Evolutionary conservation across 2,797 vertebrate genomes (phyloP), one percentile per base, ranked within the genome.

Genomic region (Chloroceryle amazona): DNA sequence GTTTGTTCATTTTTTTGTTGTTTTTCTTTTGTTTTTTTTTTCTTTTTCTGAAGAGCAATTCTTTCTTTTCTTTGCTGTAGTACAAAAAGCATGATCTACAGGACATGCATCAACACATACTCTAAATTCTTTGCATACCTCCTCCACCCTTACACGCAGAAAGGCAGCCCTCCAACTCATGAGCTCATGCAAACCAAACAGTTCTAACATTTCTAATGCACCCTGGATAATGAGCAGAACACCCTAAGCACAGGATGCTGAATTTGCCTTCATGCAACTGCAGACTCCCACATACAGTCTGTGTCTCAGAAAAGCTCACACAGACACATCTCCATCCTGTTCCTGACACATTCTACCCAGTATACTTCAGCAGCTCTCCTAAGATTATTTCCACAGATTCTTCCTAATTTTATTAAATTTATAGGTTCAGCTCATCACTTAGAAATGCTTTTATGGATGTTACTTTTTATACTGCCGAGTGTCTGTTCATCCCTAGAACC

Each of bases 121-220:
- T 71, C 92, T 25, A 49, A 75, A 97, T 97, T 81, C 31, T 79
- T 78, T 51, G 55, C 95, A 97, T 97, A 81, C 91, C 62, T 97
- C 72, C 86, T 74, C 87, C 90, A 93, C 81, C 89, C 95, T 76
- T 31, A 31, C 5, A 73, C 4, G 28, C 35, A 68, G 83, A 47
- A 62, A 68, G 83, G 95, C 94, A 97, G 81, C 66, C 66, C 75
- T 95, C 93, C 96, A 94, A 3, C 63, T 41, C 76, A 6, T 67
- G 71, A 95, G 55, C 87, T 96, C 94, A 90, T n/a, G 19, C 65
- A 83, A 94, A 72, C n/a, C 79, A 84, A 93, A 70, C 62, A 75
- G n/a, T 2, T 61, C n/a, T 28, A 26, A n/a, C 29, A 42, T 21
- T 68, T 90, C 72, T 23, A 52, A 19, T 3, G 37, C 28, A 13